phyloP scores from a whole-genome alignment of 1,140 invertebrate species.

The Pomacea maculata region DNA sequence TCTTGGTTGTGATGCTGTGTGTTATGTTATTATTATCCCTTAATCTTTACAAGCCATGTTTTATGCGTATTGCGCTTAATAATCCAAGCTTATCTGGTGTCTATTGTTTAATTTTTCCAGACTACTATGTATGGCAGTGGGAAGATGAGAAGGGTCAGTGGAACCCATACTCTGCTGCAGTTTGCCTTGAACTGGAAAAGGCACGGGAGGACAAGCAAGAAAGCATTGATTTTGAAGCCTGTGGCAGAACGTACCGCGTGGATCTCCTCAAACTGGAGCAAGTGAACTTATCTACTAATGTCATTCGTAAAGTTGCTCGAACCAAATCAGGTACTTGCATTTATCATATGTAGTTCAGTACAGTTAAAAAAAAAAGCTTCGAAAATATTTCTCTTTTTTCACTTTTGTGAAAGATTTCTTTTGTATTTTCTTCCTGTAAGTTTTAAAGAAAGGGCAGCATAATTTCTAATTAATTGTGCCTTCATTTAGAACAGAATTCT shows the following conservation, averaged over 20 bases:
- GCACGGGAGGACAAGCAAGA: slow-evolving; percentile 23
- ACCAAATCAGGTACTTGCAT: slow-evolving; percentile 40
- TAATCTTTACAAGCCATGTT: too few relatives aligned
- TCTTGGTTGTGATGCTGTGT: too few relatives aligned
- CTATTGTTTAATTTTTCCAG: slow-evolving; percentile 38
- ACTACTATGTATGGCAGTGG: slow-evolving; percentile 57
- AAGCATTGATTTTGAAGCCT: slow-evolving; percentile 32
- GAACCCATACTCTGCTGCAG: slow-evolving; percentile 42
- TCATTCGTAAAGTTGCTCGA: slow-evolving; percentile 43
- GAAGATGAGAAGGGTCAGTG: slow-evolving; percentile 54
- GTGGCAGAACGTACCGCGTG: slow-evolving; percentile 39
- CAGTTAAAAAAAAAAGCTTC: background rate
- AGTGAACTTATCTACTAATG: slow-evolving; percentile 44
- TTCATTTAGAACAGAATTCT: too few relatives aligned
- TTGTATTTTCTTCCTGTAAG: background rate
- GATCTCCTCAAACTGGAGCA: slow-evolving; percentile 51
- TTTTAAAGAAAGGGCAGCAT: too few relatives aligned
- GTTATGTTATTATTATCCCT: too few relatives aligned
- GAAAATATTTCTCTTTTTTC: background rate
- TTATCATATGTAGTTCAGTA: background rate
- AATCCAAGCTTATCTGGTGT: too few relatives aligned
- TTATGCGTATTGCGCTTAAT: too few relatives aligned
- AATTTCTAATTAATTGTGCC: too few relatives aligned
- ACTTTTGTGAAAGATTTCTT: background rate
- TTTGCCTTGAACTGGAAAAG: slow-evolving; percentile 42